Conservation (phyloP, 2,113 vertebrate genomes). For the Apteryx owenii region DNA sequence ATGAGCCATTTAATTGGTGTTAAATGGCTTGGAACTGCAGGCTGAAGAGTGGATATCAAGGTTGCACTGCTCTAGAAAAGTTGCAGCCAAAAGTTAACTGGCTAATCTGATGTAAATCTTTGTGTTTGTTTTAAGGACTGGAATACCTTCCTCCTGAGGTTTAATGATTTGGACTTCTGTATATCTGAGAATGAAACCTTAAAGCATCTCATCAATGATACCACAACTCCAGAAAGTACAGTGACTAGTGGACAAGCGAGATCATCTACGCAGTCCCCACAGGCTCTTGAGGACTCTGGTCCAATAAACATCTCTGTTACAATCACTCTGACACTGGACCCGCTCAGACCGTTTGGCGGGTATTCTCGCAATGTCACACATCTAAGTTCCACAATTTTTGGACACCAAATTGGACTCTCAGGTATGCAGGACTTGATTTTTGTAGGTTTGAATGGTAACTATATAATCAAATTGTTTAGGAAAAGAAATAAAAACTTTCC, state of each 20-base stretch:
- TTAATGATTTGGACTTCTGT: conserved; percentile 96
- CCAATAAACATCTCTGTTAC: conserved; percentile 94
- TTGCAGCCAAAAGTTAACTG: not conserved
- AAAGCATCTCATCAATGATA: conserved; percentile 94
- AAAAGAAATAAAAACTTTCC: not conserved
- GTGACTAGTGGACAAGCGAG: conserved; percentile 89
- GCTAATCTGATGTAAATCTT: not conserved
- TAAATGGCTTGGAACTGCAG: not conserved
- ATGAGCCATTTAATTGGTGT: not conserved
- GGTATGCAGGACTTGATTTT: conserved; percentile 73
- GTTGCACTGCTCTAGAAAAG: not conserved
- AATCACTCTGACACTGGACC: conserved; percentile 94
- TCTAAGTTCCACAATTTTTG: conserved; percentile 89
- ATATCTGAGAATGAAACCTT: conserved; percentile 97
- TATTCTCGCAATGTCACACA: conserved; percentile 97
- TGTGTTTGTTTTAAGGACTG: conserved; percentile 84
- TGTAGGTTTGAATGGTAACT: not conserved
- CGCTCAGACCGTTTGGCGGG: conserved; percentile 90
- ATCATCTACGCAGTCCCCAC: conserved; percentile 87
- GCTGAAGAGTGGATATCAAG: fast-evolving
- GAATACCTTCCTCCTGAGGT: conserved; percentile 96
- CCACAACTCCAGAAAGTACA: conserved; percentile 88
- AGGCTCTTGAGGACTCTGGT: conserved; percentile 90
- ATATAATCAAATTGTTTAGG: not conserved
- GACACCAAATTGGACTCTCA: conserved; percentile 92